These are phyloP conservation scores for Ecdyonurus torrentis DNA, from an alignment of 2,888 invertebrate species.

Conservation along the genomic window DNA sequence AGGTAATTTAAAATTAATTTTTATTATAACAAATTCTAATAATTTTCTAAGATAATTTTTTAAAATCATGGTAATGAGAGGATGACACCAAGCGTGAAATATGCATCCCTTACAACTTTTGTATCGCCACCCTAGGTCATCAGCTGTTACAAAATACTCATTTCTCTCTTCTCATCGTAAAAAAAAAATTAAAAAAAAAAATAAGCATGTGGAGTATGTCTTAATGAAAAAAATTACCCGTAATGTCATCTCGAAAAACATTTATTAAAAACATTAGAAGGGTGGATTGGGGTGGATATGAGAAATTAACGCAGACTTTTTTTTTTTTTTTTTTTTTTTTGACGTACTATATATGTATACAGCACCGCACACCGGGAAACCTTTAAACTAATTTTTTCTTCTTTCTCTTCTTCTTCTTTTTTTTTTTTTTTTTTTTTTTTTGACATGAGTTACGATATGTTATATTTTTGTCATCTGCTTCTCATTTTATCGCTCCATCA, in stretches of 20 bases:
- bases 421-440: too few relatives aligned
- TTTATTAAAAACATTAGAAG: neutral
- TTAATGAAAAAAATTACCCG: neutral
- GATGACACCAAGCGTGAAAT: too few relatives aligned
- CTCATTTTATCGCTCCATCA: neutral
- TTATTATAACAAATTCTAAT: neutral
- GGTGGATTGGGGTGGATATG: neutral
- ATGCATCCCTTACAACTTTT: too few relatives aligned
- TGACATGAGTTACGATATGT: neutral
- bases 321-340: too few relatives aligned
- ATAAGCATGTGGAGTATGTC: neutral
- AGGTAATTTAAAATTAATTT: neutral
- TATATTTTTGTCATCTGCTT: neutral
- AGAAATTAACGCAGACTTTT: neutral
- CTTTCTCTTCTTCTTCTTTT: neutral
- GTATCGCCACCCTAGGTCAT: neutral
- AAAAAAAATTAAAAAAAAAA: too few relatives aligned
- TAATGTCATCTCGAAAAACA: neutral
- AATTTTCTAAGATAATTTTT: too few relatives aligned
- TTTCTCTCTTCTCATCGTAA: too few relatives aligned
- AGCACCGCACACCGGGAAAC: neutral
- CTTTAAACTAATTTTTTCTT: neutral
- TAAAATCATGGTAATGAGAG: too few relatives aligned
- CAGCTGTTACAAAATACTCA: neutral
- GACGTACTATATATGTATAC: too few relatives aligned